These are phyloP conservation scores for Lathronympha strigana DNA, from an alignment of 2,888 invertebrate species.

Conservation along the genomic window DNA sequence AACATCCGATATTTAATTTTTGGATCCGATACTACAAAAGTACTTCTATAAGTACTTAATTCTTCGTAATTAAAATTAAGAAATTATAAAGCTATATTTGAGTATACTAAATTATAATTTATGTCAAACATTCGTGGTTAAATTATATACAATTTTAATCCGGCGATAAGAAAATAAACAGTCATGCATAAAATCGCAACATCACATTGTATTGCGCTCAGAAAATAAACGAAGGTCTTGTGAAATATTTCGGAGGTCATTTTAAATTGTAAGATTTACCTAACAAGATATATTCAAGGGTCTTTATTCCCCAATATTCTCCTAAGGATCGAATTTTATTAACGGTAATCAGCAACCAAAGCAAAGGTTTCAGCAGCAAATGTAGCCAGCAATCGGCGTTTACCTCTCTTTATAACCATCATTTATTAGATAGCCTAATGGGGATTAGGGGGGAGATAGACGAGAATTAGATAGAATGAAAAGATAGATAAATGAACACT, in stretches of 20 bases:
- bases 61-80: neutral
- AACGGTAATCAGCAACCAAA: too few species aligned
- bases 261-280: slow-evolving; percentile 47
- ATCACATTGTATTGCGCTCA: slow-evolving; percentile 52
- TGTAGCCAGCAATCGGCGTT: too few species aligned
- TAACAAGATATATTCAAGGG: neutral
- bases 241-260: slow-evolving; percentile 58
- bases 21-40: too few species aligned
- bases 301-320: slow-evolving; percentile 10
- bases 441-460: too few species aligned
- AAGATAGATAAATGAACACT: too few species aligned
- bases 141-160: slow-evolving; percentile 30
- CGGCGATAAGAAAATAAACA: slow-evolving; percentile 33
- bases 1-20: too few species aligned
- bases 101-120: neutral
- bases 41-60: too few species aligned
- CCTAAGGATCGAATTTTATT: too few species aligned
- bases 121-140: neutral
- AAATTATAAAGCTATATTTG: neutral
- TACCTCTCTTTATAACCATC: too few species aligned
- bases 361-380: too few species aligned
- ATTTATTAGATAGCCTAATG: too few species aligned
- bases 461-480: too few species aligned
- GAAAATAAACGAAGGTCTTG: slow-evolving; percentile 60
- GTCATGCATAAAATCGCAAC: slow-evolving; percentile 55